phyloP scores from a whole-genome alignment of 2,797 vertebrate species.

The Limosa lapponica region DNA sequence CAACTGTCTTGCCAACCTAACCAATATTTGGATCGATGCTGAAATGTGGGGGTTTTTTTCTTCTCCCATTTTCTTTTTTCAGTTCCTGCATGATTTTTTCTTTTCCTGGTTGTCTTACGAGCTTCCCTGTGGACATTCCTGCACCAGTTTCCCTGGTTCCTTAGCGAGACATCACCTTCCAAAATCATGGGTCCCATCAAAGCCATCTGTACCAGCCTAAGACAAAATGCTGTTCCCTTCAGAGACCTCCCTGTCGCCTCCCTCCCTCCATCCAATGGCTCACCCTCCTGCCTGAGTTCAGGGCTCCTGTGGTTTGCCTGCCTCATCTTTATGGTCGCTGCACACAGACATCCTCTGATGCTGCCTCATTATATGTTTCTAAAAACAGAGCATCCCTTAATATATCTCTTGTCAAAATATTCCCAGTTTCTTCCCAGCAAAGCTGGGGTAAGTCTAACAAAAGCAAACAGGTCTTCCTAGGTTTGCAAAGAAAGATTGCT shows the following conservation, averaged over 20 bases:
- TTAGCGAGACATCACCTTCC: not conserved
- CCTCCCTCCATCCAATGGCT: not conserved
- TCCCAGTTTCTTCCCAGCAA: not conserved
- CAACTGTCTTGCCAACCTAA: not conserved
- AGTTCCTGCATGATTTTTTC: not conserved
- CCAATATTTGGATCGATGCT: not conserved
- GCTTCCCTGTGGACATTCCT: not conserved
- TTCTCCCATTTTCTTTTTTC: not conserved
- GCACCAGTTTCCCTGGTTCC: not conserved
- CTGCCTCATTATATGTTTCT: not conserved
- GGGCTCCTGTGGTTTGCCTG: not conserved
- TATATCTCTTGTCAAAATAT: not conserved
- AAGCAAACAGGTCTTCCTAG: not conserved
- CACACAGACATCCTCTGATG: not conserved
- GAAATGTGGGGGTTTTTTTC: not conserved
- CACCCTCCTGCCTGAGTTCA: accelerated
- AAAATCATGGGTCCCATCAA: not conserved
- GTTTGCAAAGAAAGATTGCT: not conserved
- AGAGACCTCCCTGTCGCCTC: accelerated
- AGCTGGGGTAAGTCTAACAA: not conserved
- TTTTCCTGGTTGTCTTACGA: not conserved
- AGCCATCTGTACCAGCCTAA: not conserved
- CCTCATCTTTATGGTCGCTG: not conserved
- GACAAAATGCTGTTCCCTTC: accelerated
- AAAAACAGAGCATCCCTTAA: not conserved